Base-by-base conservation (phyloP, 2,113 vertebrate species). In the Holacanthus passer region DNA sequence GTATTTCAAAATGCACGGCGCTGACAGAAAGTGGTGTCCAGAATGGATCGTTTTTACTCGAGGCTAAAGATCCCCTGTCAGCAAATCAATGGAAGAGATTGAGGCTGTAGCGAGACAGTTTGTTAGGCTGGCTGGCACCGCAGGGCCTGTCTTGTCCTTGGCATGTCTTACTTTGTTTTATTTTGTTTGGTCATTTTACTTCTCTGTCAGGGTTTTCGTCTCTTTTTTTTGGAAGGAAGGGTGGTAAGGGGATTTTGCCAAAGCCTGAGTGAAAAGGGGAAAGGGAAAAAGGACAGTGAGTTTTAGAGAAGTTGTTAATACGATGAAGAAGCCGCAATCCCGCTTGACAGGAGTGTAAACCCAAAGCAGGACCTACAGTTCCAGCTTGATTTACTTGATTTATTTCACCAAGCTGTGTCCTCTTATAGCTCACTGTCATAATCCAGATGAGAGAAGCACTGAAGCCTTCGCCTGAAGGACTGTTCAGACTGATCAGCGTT, bases 31-130 rank as follows among this genome's bases (percentile, higher is more conserved):
- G 65, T 11, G 41, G 52, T 35, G 84, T 72, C 73, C 55, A 59
- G 27, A 59, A 79, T 80, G 60, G 67, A 88, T 79, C 12, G 22
- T 50, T 88, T 81, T 81, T 48, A 73, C 84, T 85, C 19, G 2
- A 31, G 48, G 85, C 74, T 84, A 82, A 87, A 89, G 81, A 84
- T 74, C 77, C 35, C 2, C 85, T 75, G 78, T 87, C 85, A 82
- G 81, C 73, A 75, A 84, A 88, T 86, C 88, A 75, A 81, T 86
- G 76, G 41, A 52, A 45, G 47, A 77, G 72, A 79, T 65, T 75
- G 76, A 87, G 32, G 63, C 79, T 68, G 79, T 47, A 48, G 56
- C 19, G 62, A 75, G 81, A 84, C 50, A 39, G 52, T 89, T 82
- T 86, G 81, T 85, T 68, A 39, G 75, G 77, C 62, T 66, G 80